Evolutionary conservation across 2,888 invertebrate species (phyloP).

Genomic region (Erannis defoliaria): DNA sequence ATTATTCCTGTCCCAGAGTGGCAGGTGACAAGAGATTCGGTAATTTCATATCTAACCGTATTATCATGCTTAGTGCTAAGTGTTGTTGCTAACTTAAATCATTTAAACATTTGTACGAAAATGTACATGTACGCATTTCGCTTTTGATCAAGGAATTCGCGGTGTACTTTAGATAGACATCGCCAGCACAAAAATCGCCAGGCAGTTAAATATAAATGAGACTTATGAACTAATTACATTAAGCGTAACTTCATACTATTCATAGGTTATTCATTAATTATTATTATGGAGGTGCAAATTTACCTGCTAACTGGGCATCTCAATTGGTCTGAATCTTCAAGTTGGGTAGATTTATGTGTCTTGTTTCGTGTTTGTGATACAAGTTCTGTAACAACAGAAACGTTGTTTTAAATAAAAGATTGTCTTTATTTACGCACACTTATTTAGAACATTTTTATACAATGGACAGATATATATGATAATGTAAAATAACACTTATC

Average conservation of each 20-base stretch:
- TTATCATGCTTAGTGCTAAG: too few species aligned
- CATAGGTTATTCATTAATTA: not conserved
- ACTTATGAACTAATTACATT: constrained; percentile 3
- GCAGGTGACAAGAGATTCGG: not conserved
- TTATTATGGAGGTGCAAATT: constrained; percentile 1
- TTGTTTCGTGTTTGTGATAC: not conserved
- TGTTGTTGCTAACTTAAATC: not conserved
- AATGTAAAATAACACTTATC: not conserved
- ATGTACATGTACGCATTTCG: constrained; percentile 2
- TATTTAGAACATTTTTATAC: constrained; percentile 36
- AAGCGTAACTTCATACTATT: not conserved
- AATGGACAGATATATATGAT: constrained; percentile 42
- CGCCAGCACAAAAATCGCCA: constrained; percentile 12
- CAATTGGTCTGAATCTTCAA: not conserved
- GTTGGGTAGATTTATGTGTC: not conserved
- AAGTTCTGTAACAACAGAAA: constrained; percentile 63
- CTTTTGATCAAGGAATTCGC: not conserved
- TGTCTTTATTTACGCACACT: constrained; percentile 15
- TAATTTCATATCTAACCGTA: not conserved
- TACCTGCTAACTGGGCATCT: constrained; percentile 25
- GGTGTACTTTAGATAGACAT: not conserved
- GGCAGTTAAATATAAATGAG: constrained; percentile 1
- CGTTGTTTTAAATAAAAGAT: constrained; percentile 50
- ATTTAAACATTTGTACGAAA: too few species aligned
- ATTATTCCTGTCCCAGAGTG: not conserved